A percentile compares a stretch with the other conserved stretches of the same genome.
phyloP scores from a whole-genome alignment of 2,113 vertebrate genomes.

The Cyprinodon brontotheroides region DNA sequence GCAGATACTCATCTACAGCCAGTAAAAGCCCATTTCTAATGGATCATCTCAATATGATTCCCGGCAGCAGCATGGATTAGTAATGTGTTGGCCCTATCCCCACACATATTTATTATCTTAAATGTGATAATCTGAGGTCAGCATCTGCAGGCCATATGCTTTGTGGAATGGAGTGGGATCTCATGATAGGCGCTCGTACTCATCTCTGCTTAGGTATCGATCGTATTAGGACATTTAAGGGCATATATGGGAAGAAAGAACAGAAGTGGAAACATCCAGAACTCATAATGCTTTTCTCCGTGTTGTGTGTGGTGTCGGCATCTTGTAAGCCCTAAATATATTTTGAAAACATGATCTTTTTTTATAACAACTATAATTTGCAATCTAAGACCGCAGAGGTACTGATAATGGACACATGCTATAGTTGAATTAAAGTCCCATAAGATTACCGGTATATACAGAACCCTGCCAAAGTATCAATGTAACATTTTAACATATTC shows the following conservation, averaged over 20 bases:
- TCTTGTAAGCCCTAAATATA: background rate
- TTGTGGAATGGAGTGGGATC: slow-evolving; percentile 21
- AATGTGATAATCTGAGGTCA: slow-evolving; percentile 54
- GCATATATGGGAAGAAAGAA: slow-evolving; percentile 7
- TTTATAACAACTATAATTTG: background rate
- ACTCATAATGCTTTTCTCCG: slow-evolving; percentile 1
- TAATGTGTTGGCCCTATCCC: slow-evolving; percentile 41
- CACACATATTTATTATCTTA: slow-evolving; percentile 53
- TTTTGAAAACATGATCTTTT: background rate
- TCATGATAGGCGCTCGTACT: slow-evolving; percentile 13
- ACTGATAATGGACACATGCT: background rate
- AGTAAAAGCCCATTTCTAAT: slow-evolving; percentile 27
- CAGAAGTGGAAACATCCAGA: background rate
- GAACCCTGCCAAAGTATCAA: background rate
- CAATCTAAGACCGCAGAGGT: background rate
- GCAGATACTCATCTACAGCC: slow-evolving; percentile 11
- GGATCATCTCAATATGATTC: slow-evolving; percentile 43
- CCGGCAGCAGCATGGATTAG: slow-evolving; percentile 44
- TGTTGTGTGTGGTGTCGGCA: background rate
- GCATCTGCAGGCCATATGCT: slow-evolving; percentile 49
- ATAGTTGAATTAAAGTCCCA: background rate
- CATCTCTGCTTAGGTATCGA: slow-evolving; percentile 26
- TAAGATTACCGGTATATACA: background rate
- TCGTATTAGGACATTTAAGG: slow-evolving; percentile 34
- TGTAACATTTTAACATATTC: background rate